Conservation (phyloP, 2,888 invertebrate species). For the Gortyna flavago region DNA sequence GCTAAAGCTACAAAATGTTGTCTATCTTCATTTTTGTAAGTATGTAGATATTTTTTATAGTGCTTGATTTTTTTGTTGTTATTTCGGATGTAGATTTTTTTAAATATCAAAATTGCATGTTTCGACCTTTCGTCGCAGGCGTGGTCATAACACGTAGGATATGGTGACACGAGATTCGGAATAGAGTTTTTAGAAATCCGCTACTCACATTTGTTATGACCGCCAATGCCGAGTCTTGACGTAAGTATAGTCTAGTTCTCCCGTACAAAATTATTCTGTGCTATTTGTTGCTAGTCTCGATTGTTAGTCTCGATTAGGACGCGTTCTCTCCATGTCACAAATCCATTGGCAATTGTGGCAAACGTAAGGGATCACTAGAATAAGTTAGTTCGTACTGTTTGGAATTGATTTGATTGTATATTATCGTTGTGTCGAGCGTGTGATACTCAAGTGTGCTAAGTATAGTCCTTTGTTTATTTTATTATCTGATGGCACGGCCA, state of each 20-base stretch:
- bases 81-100: slow-evolving; percentile 21
- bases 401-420: slow-evolving; percentile 71
- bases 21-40: slow-evolving; percentile 15
- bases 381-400: slow-evolving; percentile 69
- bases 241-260: background rate
- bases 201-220: background rate
- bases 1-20: slow-evolving; percentile 10
- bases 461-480: slow-evolving; percentile 70
- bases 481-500: slow-evolving; percentile 42
- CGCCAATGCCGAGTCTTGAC: background rate
- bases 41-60: slow-evolving; percentile 17
- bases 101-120: slow-evolving; percentile 20
- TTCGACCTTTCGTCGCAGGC: background rate
- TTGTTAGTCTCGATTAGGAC: slow-evolving; percentile 32
- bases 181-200: background rate
- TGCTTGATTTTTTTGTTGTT: slow-evolving; percentile 22
- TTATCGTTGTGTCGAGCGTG: slow-evolving; percentile 72
- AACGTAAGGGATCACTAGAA: slow-evolving; percentile 62
- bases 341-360: slow-evolving; percentile 57
- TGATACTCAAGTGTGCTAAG: slow-evolving; percentile 80
- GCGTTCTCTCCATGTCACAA: slow-evolving; percentile 67
- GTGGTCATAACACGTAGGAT: slow-evolving; percentile 2
- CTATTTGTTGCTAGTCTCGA: slow-evolving; percentile 34
- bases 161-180: background rate
- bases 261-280: background rate